Evolutionary conservation across 2,113 vertebrate genomes (phyloP).

Genomic region (Enhydra lutris): DNA sequence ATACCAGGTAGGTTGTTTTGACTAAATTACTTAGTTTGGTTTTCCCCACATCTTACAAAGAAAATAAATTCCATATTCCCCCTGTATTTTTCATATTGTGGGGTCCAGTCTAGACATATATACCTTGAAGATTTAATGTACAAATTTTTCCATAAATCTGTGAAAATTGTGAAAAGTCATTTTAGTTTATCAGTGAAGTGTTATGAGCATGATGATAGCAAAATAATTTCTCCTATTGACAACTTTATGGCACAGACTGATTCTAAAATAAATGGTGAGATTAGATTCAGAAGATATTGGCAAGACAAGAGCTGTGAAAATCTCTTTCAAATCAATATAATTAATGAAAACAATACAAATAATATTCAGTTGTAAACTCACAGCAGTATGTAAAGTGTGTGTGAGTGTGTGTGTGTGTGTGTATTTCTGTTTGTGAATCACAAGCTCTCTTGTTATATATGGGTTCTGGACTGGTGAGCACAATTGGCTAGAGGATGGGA

Average conservation of each 20-base stretch:
- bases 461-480: not conserved
- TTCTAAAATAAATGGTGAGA: conserved; percentile 53
- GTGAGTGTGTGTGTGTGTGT: not conserved
- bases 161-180: conserved; percentile 25
- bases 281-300: conserved; percentile 50
- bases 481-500: not conserved
- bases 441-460: not conserved
- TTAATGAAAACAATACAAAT: conserved; percentile 71
- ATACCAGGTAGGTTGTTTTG: conserved; percentile 20
- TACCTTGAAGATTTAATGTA: not conserved
- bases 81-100: not conserved
- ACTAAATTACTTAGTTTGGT: not conserved
- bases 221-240: conserved; percentile 3
- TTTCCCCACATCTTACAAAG: not conserved
- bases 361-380: conserved; percentile 35
- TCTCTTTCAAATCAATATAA: conserved; percentile 56
- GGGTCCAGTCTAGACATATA: not conserved
- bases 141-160: not conserved
- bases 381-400: not conserved
- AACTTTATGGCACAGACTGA: conserved; percentile 26
- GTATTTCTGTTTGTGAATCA: not conserved
- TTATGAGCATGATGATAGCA: not conserved
- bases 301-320: not conserved
- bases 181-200: conserved; percentile 55
- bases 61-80: not conserved